Percentiles rank a stretch among this genome's conserved stretches.
phyloP scores from a whole-genome alignment of 2,888 invertebrate species.

The Eumerus sabulonum region DNA sequence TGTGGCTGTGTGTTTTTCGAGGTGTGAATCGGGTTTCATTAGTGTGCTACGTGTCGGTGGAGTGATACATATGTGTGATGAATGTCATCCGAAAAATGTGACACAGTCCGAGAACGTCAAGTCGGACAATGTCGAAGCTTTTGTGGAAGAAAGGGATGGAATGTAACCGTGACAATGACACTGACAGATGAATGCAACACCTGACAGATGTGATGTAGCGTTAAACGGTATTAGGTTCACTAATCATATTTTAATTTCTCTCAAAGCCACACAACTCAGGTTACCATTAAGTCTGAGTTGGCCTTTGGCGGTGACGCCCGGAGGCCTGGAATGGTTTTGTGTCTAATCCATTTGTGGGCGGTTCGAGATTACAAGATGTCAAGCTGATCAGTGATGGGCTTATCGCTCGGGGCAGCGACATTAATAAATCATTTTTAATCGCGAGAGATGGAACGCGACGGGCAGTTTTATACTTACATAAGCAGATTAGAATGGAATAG shows the following conservation, averaged over 20 bases:
- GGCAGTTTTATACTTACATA: too few species aligned
- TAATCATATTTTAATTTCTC: slow-evolving; percentile 60
- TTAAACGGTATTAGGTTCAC: slow-evolving; percentile 63
- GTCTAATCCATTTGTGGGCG: slow-evolving; percentile 60
- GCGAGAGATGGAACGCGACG: not conserved
- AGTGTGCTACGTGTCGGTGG: slow-evolving; percentile 34
- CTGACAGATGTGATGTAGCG: slow-evolving; percentile 56
- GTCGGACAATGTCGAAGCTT: slow-evolving; percentile 19
- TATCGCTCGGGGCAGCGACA: slow-evolving; percentile 36
- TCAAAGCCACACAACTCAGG: slow-evolving; percentile 25
- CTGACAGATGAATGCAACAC: slow-evolving; percentile 63
- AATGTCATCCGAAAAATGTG: slow-evolving; percentile 54
- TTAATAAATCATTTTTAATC: slow-evolving; percentile 31
- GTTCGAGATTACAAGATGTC: slow-evolving; percentile 58
- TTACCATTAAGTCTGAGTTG: slow-evolving; percentile 27
- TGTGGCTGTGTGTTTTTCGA: slow-evolving; percentile 42
- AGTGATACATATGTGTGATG: slow-evolving; percentile 56
- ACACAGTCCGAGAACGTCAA: slow-evolving; percentile 13
- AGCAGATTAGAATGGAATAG: not conserved
- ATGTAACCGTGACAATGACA: slow-evolving; percentile 43
- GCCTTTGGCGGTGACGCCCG: slow-evolving; percentile 24
- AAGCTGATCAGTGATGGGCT: slow-evolving; percentile 21
- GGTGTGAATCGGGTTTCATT: slow-evolving; percentile 69
- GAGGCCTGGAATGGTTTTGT: slow-evolving; percentile 7
- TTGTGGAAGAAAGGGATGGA: slow-evolving; percentile 5